Evolutionary conservation across 2,113 vertebrate genomes (phyloP).

Genomic region (Columba janthina): DNA sequence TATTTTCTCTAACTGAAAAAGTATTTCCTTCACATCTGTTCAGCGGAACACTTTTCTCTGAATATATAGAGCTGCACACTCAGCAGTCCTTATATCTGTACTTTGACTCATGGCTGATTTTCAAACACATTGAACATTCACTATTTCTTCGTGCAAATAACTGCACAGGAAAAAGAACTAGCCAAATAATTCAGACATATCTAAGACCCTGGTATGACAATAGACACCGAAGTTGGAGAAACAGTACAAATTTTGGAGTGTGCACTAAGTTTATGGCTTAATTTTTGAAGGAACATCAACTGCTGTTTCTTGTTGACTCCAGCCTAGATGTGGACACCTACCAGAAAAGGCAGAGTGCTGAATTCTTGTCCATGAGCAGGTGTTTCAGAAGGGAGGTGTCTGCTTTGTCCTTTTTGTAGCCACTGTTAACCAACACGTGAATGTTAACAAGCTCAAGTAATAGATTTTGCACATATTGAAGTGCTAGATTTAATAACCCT

Average conservation of each 20-base stretch:
- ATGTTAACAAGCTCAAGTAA: slow-evolving; percentile 3
- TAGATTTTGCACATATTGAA: slow-evolving; percentile 12
- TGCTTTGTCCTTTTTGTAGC: neutral
- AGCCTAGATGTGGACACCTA: neutral
- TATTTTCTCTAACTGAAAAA: slow-evolving; percentile 50
- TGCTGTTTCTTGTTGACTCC: neutral
- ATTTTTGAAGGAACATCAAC: neutral
- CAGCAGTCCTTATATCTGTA: neutral
- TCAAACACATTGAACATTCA: neutral
- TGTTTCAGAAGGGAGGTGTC: neutral
- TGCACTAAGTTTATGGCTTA: neutral
- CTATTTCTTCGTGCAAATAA: neutral
- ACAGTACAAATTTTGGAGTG: neutral
- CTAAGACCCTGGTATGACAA: neutral
- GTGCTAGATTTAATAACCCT: slow-evolving; percentile 24
- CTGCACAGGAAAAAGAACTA: neutral
- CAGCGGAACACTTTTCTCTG: neutral
- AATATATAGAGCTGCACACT: neutral
- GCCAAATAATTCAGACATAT: neutral
- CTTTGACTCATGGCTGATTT: neutral
- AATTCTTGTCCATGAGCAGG: neutral
- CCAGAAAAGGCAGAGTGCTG: neutral
- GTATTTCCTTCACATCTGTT: neutral
- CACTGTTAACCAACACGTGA: neutral
- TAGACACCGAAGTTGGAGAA: neutral